phyloP scores from a whole-genome alignment of 2,797 vertebrate genomes.

The Micrastur ruficollis region DNA sequence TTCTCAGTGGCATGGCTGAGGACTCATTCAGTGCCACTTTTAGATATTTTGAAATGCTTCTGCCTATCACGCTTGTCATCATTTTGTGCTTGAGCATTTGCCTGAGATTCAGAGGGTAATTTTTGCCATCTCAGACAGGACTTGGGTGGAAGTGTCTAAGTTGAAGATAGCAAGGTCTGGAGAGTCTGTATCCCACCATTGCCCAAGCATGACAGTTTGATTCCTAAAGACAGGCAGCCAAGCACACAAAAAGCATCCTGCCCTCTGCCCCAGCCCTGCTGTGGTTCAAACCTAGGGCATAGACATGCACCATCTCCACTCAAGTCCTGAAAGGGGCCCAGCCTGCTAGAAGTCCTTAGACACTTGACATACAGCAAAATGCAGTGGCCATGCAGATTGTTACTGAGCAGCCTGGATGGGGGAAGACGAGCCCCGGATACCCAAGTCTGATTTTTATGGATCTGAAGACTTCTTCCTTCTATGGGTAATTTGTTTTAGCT shows the following conservation, averaged over 20 bases:
- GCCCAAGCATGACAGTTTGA: background rate
- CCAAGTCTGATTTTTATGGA: background rate
- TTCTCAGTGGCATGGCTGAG: background rate
- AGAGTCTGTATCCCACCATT: background rate
- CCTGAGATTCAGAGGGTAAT: background rate
- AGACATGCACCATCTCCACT: background rate
- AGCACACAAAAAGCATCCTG: background rate
- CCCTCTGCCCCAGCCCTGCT: background rate
- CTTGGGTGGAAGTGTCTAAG: background rate
- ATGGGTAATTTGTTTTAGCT: constrained; percentile 6
- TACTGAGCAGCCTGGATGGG: background rate
- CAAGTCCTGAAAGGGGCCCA: background rate
- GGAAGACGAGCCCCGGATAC: background rate
- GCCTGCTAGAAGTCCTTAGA: background rate
- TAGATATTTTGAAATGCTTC: background rate
- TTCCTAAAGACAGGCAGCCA: background rate
- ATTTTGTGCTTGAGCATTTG: background rate
- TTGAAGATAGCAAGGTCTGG: background rate
- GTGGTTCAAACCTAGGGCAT: background rate
- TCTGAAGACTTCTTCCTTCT: background rate
- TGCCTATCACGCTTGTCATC: background rate
- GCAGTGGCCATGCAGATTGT: background rate
- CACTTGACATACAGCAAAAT: background rate
- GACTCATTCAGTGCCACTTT: background rate
- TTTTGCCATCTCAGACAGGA: background rate